phyloP scores from a whole-genome alignment of 2,797 vertebrate genomes.

The Tenualosa ilisha region DNA sequence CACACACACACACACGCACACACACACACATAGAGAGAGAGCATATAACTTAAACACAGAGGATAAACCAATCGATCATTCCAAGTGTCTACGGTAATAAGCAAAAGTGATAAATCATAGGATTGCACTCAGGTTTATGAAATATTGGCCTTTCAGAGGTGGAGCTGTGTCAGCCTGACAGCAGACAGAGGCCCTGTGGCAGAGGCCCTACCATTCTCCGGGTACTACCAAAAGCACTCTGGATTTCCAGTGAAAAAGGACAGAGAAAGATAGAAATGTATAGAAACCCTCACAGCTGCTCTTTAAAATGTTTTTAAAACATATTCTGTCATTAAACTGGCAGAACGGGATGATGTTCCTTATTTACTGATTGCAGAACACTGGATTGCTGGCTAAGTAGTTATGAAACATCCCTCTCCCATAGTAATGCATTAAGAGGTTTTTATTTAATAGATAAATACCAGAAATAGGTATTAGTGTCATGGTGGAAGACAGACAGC shows the following conservation, averaged over 20 bases:
- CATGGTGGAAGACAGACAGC: slow-evolving; percentile 64
- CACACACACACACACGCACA: not conserved
- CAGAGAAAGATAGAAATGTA: not conserved
- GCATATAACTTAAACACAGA: slow-evolving; percentile 55
- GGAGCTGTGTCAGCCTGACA: slow-evolving; percentile 54
- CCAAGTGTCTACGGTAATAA: slow-evolving; percentile 66
- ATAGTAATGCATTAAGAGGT: slow-evolving; percentile 62
- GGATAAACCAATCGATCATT: slow-evolving; percentile 67
- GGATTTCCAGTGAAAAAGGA: not conserved
- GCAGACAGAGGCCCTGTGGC: slow-evolving; percentile 44
- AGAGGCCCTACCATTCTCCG: slow-evolving; percentile 22
- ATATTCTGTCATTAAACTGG: not conserved
- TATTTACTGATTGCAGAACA: not conserved
- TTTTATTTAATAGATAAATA: slow-evolving; percentile 68
- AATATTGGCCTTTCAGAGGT: slow-evolving; percentile 60
- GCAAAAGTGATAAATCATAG: slow-evolving; percentile 62
- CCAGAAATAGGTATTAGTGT: slow-evolving; percentile 66
- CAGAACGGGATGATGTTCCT: not conserved
- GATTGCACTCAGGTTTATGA: slow-evolving; percentile 67
- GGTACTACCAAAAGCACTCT: not conserved
- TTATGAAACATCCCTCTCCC: slow-evolving; percentile 54
- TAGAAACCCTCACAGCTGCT: not conserved
- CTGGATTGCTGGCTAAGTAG: not conserved
- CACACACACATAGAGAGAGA: not conserved
- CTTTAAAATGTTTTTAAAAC: not conserved